A percentile compares a stretch with the other conserved stretches of the same genome.
Conservation (phyloP, 2,113 vertebrate species). For the Orcinus orca region DNA sequence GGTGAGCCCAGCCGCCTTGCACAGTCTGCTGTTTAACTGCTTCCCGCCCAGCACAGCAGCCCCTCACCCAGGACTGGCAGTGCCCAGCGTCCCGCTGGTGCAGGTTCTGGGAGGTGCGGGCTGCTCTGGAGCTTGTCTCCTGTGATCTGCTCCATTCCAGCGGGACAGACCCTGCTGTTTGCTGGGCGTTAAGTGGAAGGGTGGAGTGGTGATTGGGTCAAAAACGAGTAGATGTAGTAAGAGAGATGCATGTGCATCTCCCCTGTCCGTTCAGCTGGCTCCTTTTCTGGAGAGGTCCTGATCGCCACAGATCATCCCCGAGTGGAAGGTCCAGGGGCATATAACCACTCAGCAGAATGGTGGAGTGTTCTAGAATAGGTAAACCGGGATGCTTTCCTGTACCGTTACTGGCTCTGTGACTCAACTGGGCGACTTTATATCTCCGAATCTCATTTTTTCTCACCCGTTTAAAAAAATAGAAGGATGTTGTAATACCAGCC, state of each 20-base stretch:
- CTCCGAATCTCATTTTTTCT: constrained; percentile 28
- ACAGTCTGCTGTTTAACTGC: not conserved
- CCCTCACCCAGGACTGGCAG: not conserved
- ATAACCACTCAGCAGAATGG: not conserved
- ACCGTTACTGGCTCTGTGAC: not conserved
- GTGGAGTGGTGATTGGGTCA: not conserved
- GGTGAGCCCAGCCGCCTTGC: not conserved
- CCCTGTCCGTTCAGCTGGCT: not conserved
- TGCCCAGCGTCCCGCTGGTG: not conserved
- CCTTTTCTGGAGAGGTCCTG: not conserved
- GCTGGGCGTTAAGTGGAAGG: not conserved
- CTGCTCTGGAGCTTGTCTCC: not conserved
- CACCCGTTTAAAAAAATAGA: not conserved
- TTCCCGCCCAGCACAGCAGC: not conserved
- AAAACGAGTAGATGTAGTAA: not conserved
- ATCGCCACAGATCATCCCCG: not conserved
- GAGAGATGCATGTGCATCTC: not conserved
- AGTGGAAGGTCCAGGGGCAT: not conserved
- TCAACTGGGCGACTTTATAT: not conserved
- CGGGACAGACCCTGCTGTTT: not conserved
- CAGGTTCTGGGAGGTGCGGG: not conserved
- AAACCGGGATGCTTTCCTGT: not conserved
- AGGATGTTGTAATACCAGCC: not conserved
- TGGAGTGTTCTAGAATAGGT: not conserved
- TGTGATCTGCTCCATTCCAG: not conserved